These are phyloP conservation scores for Bicyclus anynana DNA, from an alignment of 1,140 invertebrate genomes.

Conservation along the genomic window DNA sequence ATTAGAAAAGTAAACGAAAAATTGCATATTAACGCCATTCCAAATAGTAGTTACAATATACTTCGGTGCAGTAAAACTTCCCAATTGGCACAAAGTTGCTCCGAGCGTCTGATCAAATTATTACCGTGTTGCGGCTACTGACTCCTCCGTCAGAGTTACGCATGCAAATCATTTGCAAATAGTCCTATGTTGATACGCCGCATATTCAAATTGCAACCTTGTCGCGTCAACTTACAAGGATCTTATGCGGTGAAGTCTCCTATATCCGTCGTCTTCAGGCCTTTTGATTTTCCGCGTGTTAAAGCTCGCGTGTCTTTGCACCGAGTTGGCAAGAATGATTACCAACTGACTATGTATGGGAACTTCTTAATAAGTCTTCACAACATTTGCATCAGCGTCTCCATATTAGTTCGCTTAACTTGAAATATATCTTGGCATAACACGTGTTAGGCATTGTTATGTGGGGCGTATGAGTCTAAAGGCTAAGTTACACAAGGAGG, in stretches of 20 bases:
- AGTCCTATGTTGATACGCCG: conserved; percentile 31
- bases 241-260: neutral
- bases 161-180: conserved; percentile 34
- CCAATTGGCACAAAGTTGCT: conserved; percentile 70
- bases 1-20: conserved; percentile 26
- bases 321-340: conserved; percentile 64
- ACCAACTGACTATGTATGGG: conserved; percentile 46
- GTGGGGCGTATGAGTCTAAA: too few relatives aligned
- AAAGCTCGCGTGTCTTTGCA: conserved; percentile 35
- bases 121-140: conserved; percentile 62
- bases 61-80: conserved; percentile 64
- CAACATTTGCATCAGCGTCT: conserved; percentile 57
- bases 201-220: conserved; percentile 31
- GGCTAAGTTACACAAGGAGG: too few relatives aligned
- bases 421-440: conserved; percentile 52
- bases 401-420: conserved; percentile 31
- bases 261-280: conserved; percentile 25
- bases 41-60: conserved; percentile 57
- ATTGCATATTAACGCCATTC: conserved; percentile 40
- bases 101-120: conserved; percentile 71
- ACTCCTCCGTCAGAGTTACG: conserved; percentile 49
- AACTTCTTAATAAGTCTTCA: conserved; percentile 70
- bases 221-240: conserved; percentile 16
- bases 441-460: neutral
- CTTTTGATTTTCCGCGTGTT: conserved; percentile 33